Evolutionary conservation across 2,113 vertebrate species (phyloP).

Genomic region (Geococcyx californianus): DNA sequence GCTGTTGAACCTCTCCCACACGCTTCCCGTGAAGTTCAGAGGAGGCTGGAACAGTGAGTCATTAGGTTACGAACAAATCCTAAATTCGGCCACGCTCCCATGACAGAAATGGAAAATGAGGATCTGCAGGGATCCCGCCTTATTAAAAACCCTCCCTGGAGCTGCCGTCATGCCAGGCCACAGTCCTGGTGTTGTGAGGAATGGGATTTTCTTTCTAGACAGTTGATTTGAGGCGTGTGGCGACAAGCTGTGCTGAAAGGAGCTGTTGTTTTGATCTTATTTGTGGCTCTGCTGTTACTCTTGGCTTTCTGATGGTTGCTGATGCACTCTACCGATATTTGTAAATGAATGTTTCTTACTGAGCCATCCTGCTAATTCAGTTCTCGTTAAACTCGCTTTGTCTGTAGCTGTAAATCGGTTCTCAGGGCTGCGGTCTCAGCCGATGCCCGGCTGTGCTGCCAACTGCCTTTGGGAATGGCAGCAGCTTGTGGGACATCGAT

Average conservation of each 20-base stretch:
- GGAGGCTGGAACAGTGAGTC: neutral
- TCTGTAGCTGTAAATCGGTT: accelerated
- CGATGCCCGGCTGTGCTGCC: neutral
- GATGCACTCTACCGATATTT: accelerated
- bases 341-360: accelerated
- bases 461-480: accelerated
- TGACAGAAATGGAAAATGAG: neutral
- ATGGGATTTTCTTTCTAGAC: neutral
- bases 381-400: neutral
- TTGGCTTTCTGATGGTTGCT: neutral
- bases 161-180: accelerated
- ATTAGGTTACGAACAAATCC: neutral
- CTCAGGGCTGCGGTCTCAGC: accelerated
- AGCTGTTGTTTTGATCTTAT: neutral
- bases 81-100: neutral
- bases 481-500: too few species aligned
- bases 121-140: too few species aligned
- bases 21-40: accelerated
- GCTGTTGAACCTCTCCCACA: neutral
- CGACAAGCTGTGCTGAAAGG: neutral
- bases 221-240: neutral
- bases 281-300: neutral
- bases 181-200: accelerated
- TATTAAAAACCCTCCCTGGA: neutral
- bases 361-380: neutral